Evolutionary conservation across 1,140 invertebrate species (phyloP).

Genomic region (Riptortus pedestris): DNA sequence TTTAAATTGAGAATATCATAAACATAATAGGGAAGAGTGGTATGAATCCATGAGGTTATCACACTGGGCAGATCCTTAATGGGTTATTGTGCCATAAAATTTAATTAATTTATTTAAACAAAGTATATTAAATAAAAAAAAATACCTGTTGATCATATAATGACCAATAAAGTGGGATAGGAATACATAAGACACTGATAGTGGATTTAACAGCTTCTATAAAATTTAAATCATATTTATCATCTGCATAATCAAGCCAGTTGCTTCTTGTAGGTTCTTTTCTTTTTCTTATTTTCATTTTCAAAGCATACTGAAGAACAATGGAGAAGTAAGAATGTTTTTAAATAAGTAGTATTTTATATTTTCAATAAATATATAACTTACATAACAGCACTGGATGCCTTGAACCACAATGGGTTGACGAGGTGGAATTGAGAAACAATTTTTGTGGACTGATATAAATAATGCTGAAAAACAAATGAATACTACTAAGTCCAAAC

Average conservation of each 20-base stretch:
- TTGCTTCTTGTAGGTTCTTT: neutral
- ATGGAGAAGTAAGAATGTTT: neutral
- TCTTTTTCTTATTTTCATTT: conserved; percentile 3
- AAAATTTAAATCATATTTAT: neutral
- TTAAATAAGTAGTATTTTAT: no score
- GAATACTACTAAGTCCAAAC: no score
- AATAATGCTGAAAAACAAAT: no score
- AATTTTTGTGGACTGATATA: neutral
- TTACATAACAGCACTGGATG: neutral
- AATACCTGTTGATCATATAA: conserved; percentile 12
- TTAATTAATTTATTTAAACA: neutral
- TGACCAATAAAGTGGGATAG: conserved; percentile 11
- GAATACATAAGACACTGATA: neutral
- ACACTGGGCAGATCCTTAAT: no score
- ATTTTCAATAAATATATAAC: no score
- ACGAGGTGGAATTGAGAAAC: neutral
- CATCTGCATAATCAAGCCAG: conserved; percentile 1
- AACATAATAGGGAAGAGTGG: no score
- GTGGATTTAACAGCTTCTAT: neutral
- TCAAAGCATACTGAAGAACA: neutral
- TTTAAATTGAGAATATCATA: no score
- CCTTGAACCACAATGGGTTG: neutral
- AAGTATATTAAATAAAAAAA: neutral
- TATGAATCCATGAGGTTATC: no score
- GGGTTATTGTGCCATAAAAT: no score